A percentile compares a stretch with the other conserved stretches of the same genome.
These are phyloP conservation scores for Macrophya annulata DNA, from an alignment of 2,888 invertebrate genomes.

Conservation along the genomic window DNA sequence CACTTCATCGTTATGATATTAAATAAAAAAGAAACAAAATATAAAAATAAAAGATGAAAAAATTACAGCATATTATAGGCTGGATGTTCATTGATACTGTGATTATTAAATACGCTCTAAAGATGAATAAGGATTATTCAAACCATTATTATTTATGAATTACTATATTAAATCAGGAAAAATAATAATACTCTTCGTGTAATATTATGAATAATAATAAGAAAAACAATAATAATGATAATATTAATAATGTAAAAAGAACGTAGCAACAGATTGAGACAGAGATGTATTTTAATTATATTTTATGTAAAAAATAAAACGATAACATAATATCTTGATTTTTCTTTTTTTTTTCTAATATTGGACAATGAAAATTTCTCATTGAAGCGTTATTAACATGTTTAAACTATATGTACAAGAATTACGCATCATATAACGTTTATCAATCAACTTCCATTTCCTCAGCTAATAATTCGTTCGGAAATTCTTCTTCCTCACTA, in stretches of 20 bases:
- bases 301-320: conserved; percentile 51
- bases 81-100: conserved; percentile 20
- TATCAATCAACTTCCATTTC: conserved; percentile 68
- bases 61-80: conserved; percentile 46
- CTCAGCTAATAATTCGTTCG: conserved; percentile 70
- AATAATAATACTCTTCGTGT: not conserved
- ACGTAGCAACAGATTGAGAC: not conserved
- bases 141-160: not conserved
- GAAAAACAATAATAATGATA: not conserved
- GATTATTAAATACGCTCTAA: not conserved
- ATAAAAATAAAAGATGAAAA: conserved; percentile 28
- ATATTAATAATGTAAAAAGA: conserved; percentile 21
- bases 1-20: not conserved
- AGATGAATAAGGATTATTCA: not conserved
- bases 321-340: conserved; percentile 24
- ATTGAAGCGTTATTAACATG: not conserved
- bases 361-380: not conserved
- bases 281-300: conserved; percentile 34
- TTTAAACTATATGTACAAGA: conserved; percentile 43
- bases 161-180: not conserved
- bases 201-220: not conserved
- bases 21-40: not conserved
- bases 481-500: conserved; percentile 68
- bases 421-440: not conserved
- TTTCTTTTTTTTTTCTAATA: not conserved